Conservation (phyloP, 1,140 invertebrate species). For the Dinothrombium tinctorium region DNA sequence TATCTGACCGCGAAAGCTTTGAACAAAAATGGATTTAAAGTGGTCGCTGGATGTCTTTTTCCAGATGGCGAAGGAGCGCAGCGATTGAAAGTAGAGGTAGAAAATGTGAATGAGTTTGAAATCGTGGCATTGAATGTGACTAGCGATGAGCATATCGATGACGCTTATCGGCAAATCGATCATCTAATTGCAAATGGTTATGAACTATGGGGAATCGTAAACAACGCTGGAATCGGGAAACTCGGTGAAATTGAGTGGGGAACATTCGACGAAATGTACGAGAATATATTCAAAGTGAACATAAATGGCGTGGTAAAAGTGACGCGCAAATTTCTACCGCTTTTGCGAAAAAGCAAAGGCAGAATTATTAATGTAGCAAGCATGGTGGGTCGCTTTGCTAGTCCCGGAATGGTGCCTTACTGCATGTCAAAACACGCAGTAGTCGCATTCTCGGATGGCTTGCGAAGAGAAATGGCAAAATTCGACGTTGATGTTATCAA, state of each 20-base stretch:
- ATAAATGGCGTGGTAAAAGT: conserved; percentile 32
- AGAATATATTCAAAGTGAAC: conserved; percentile 31
- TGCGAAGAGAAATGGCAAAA: conserved; percentile 46
- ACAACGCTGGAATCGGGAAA: conserved; percentile 42
- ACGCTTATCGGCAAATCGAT: conserved; percentile 3
- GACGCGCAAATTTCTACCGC: conserved; percentile 41
- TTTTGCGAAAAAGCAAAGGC: conserved; percentile 34
- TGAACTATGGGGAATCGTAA: conserved; percentile 61
- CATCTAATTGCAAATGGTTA: neutral
- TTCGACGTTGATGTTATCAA: conserved; percentile 43
- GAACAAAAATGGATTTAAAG: conserved; percentile 23
- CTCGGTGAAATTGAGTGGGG: conserved; percentile 28
- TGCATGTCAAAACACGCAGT: conserved; percentile 27
- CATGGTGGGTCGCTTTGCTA: conserved; percentile 9
- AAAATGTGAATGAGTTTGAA: conserved; percentile 13
- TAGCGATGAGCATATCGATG: conserved; percentile 13
- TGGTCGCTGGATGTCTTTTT: conserved; percentile 27
- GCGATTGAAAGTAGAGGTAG: too few relatives aligned
- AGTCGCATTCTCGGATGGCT: conserved; percentile 35
- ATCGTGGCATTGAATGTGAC: conserved; percentile 24
- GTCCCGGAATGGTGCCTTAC: conserved; percentile 16
- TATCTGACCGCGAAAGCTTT: conserved; percentile 21
- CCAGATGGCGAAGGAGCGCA: conserved; percentile 19
- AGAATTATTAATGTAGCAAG: conserved; percentile 28
- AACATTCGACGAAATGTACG: conserved; percentile 8